Evolutionary conservation across 2,113 vertebrate species (phyloP).

Genomic region (Pterocles gutturalis): DNA sequence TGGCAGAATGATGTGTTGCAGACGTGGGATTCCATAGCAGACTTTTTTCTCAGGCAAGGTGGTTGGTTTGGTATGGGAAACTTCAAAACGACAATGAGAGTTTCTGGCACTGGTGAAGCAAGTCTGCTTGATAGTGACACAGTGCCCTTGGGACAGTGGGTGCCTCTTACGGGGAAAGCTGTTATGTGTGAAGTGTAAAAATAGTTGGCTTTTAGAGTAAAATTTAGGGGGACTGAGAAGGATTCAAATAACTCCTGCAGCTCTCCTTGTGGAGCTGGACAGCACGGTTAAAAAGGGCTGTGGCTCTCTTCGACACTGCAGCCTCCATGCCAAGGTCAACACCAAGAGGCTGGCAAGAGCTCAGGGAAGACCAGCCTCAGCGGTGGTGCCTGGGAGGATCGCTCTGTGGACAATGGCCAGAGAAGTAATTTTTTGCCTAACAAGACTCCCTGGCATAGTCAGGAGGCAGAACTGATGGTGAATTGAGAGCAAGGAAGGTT

Average conservation of each 20-base stretch:
- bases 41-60: background rate
- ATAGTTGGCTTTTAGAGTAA: background rate
- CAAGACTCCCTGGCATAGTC: background rate
- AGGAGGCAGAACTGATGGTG: background rate
- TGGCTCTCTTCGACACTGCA: background rate
- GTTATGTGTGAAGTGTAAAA: background rate
- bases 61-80: background rate
- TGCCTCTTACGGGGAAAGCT: background rate
- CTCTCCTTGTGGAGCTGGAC: background rate
- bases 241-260: background rate
- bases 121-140: background rate
- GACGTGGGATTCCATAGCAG: background rate
- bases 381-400: fast-evolving
- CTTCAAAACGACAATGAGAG: background rate
- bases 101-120: background rate
- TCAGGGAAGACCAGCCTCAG: background rate
- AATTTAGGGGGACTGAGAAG: background rate
- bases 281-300: background rate
- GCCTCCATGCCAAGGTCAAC: too few relatives aligned
- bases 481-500: background rate
- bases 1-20: background rate
- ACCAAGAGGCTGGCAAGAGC: background rate
- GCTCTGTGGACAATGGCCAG: background rate
- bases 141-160: too few relatives aligned
- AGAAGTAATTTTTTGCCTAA: background rate